phyloP scores from a whole-genome alignment of 2,113 vertebrate genomes.

The Notothenia coriiceps region DNA sequence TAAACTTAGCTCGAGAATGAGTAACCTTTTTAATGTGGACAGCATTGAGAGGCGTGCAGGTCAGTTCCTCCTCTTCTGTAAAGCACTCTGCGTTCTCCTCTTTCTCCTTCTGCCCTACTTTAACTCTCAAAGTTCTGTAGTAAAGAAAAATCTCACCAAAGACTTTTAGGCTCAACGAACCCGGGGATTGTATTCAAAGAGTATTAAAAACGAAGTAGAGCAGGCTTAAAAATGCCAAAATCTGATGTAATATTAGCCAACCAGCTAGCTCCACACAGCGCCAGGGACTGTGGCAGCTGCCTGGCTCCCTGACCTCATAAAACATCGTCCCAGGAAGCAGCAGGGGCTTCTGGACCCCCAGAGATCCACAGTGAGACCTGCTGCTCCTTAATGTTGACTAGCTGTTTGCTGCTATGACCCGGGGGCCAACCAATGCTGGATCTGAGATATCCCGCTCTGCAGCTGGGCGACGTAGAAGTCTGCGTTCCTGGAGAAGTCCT shows the following conservation, averaged over 20 bases:
- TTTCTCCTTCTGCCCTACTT: constrained; percentile 4
- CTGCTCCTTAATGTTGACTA: neutral
- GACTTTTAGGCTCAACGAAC: constrained; percentile 13
- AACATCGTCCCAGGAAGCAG: constrained; percentile 22
- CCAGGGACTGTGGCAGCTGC: neutral
- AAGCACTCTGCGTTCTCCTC: neutral
- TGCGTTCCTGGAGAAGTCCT: constrained; percentile 93
- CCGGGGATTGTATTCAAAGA: constrained; percentile 38
- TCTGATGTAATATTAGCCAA: constrained; percentile 27
- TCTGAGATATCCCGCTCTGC: constrained; percentile 87
- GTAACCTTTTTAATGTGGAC: neutral
- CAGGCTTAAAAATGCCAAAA: constrained; percentile 27
- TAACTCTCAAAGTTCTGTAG: constrained; percentile 8
- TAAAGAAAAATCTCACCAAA: constrained; percentile 16
- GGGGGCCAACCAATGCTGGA: constrained; percentile 90
- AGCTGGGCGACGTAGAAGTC: constrained; percentile 94
- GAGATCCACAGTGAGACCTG: neutral
- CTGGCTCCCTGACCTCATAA: constrained; percentile 29
- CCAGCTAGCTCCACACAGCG: constrained; percentile 20
- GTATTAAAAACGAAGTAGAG: constrained; percentile 35
- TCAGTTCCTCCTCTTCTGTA: constrained; percentile 26
- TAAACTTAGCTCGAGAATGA: neutral
- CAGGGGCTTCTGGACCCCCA: constrained; percentile 2
- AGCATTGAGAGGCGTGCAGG: neutral
- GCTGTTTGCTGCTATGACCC: constrained; percentile 82